phyloP scores from a whole-genome alignment of 2,113 vertebrate species.

The Marmota monax region DNA sequence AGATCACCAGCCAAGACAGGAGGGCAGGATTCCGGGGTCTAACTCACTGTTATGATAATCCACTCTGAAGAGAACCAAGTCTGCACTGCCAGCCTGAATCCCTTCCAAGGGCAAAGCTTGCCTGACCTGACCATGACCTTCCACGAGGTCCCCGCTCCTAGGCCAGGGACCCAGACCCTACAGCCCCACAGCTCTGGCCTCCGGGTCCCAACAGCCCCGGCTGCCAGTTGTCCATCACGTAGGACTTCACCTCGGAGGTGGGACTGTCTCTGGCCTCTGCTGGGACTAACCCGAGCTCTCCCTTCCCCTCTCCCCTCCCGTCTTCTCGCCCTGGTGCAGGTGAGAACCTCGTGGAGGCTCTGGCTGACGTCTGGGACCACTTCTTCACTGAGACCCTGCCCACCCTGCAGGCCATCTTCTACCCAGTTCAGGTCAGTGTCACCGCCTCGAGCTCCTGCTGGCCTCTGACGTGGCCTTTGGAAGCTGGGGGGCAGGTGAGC shows the following conservation, averaged over 20 bases:
- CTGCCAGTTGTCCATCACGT: neutral
- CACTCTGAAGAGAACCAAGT: too few relatives aligned
- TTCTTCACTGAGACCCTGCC: slow-evolving; percentile 97
- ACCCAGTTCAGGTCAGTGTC: slow-evolving; percentile 95
- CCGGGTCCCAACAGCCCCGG: neutral
- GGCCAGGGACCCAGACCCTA: neutral
- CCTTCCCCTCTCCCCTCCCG: slow-evolving; percentile 58
- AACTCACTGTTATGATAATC: too few relatives aligned
- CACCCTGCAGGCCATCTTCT: slow-evolving; percentile 97
- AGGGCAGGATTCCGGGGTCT: neutral
- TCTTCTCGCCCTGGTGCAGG: slow-evolving; percentile 83
- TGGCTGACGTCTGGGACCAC: slow-evolving; percentile 94
- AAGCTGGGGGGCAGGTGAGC: too few relatives aligned
- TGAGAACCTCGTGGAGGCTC: slow-evolving; percentile 90
- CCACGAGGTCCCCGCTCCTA: neutral
- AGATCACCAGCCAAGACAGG: neutral
- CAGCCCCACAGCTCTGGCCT: neutral
- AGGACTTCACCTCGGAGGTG: neutral
- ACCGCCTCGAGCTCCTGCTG: neutral
- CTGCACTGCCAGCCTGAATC: neutral
- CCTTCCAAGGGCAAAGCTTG: too few relatives aligned
- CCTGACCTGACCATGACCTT: neutral
- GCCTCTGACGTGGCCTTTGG: too few relatives aligned
- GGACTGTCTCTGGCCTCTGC: neutral
- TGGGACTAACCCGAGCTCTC: slow-evolving; percentile 49